phyloP scores from a whole-genome alignment of 2,888 invertebrate genomes.

The Brachycybe producta region DNA sequence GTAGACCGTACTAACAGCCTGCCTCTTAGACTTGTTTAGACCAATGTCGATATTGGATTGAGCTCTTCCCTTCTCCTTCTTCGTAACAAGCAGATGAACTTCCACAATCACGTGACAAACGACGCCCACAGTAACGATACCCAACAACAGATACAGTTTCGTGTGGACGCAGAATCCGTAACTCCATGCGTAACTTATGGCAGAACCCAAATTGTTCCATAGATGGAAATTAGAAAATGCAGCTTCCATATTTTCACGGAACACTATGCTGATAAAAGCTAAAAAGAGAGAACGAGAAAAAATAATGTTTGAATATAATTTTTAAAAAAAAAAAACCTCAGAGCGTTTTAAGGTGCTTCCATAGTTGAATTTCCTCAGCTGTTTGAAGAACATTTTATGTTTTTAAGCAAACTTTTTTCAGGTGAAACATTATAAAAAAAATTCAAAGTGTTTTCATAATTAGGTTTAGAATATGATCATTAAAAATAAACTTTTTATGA shows the following conservation, averaged over 20 bases:
- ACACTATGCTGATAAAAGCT: constrained; percentile 74
- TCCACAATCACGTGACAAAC: constrained; percentile 46
- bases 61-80: too few species aligned
- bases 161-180: constrained; percentile 69
- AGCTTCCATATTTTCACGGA: constrained; percentile 77
- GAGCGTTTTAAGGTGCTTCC: too few species aligned
- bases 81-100: constrained; percentile 5
- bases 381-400: too few species aligned
- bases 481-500: too few species aligned
- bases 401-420: too few species aligned
- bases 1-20: too few species aligned
- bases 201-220: constrained; percentile 81
- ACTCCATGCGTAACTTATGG: constrained; percentile 76
- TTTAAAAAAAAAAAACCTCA: not conserved
- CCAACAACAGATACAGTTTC: constrained; percentile 72
- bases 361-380: too few species aligned
- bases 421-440: too few species aligned
- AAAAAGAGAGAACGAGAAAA: constrained; percentile 24
- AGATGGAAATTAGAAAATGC: constrained; percentile 81
- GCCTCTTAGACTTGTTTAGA: too few species aligned
- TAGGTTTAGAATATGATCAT: too few species aligned
- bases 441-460: too few species aligned
- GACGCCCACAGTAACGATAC: constrained; percentile 57
- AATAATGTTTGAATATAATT: not conserved
- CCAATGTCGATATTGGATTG: too few species aligned